Evolutionary conservation across 2,888 invertebrate species (phyloP), one percentile per base, ranked within the genome.

Genomic region (Eilema sororculum): DNA sequence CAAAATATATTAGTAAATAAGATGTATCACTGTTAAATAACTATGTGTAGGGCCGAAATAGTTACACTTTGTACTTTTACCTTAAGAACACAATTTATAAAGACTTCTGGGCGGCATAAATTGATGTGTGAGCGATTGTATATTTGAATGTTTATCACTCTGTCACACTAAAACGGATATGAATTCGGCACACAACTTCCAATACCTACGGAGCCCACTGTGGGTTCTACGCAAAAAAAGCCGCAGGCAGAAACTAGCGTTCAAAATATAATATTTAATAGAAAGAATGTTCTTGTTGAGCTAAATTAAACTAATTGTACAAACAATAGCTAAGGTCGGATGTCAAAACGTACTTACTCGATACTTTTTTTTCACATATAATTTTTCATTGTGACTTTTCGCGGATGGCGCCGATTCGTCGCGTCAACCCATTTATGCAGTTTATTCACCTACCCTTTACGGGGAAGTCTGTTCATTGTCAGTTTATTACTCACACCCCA

Each of bases 361-460:
- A n/a, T 37, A 12, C 9, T 52, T 52, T 46, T 46, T 20, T 1
- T 16, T 46, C n/a, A 9, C 52, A 52, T 8, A 9, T 52, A n/a
- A 52, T 52, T 46, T 41, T 52, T 52, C 52, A 52, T 8, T 71
- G 75, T 71, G 69, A 78, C 79, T 73, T 78, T n/a, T 78, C 77
- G 73, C 64, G 56, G 73, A 57, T 69, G 89, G 87, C 90, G 90
- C 89, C 90, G 69, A 77, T 57, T 69, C 73, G 91, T 84, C 90
- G 87, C 89, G 81, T 74, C 82, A 81, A 74, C 81, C 85, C 84
- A 86, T 89, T 87, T 89, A 85, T 89, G 87, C 87, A 92, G 89
- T 90, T 90, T 89, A 86, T 90, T 90, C 88, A 91, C 89, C 89
- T 88, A 87, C 82, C 81, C 79, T 83, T 69, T 57, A 75, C 68